phyloP scores from a whole-genome alignment of 2,888 invertebrate genomes.

The Sarcophaga rosellei region DNA sequence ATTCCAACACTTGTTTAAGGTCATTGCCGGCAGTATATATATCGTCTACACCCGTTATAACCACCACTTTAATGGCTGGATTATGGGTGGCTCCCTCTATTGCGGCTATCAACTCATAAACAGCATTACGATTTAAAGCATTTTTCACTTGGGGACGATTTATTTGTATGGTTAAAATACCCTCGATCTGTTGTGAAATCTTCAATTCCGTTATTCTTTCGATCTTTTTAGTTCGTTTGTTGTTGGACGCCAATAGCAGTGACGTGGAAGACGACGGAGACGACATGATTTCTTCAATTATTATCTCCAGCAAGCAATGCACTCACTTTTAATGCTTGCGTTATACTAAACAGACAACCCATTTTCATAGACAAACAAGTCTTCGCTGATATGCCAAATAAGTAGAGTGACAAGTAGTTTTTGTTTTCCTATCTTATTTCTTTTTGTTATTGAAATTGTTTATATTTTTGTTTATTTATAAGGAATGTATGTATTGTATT shows the following conservation, averaged over 20 bases:
- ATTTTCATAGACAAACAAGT: neutral
- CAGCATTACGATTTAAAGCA: constrained; percentile 88
- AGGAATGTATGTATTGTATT: no score
- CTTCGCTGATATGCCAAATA: neutral
- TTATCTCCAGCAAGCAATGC: constrained; percentile 7
- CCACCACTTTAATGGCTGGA: constrained; percentile 85
- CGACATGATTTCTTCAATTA: neutral
- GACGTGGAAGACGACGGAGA: neutral
- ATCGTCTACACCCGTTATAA: constrained; percentile 84
- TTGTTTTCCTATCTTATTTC: neutral
- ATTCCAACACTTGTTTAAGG: constrained; percentile 69
- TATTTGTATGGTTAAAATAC: constrained; percentile 84
- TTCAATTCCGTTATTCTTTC: constrained; percentile 68
- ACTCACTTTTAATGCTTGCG: constrained; percentile 29
- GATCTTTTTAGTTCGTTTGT: neutral
- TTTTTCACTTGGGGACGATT: constrained; percentile 91
- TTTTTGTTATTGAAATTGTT: no score
- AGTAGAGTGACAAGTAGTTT: constrained; percentile 3
- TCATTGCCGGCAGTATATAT: constrained; percentile 74
- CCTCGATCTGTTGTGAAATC: constrained; percentile 79
- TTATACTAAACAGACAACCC: constrained; percentile 26
- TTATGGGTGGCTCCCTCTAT: constrained; percentile 87
- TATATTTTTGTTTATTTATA: no score
- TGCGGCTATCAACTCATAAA: constrained; percentile 84
- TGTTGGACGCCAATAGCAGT: neutral